Conservation (phyloP, 1,140 invertebrate species). For the Steinernema khuongi region DNA sequence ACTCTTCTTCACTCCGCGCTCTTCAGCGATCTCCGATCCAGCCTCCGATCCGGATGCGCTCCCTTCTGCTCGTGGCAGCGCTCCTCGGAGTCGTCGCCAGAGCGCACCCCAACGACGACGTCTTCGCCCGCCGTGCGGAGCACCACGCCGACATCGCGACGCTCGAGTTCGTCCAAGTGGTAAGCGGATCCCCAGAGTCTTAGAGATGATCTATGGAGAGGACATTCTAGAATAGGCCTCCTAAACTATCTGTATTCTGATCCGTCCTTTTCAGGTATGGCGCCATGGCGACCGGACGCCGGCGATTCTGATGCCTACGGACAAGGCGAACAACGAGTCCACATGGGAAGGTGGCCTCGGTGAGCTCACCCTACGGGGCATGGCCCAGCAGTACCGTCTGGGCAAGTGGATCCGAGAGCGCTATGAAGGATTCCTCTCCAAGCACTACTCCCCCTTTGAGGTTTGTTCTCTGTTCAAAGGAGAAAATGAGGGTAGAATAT, state of each 20-base stretch:
- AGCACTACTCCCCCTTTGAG: conserved; percentile 47
- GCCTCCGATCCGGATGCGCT: conserved; percentile 17
- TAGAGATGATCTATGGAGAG: not conserved
- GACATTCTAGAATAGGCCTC: not conserved
- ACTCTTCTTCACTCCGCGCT: not conserved
- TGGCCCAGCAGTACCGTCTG: conserved; percentile 51
- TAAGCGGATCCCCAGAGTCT: conserved; percentile 19
- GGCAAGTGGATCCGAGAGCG: conserved; percentile 45
- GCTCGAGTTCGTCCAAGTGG: conserved; percentile 31
- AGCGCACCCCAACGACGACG: not conserved
- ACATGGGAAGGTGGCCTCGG: conserved; percentile 51
- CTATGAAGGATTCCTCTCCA: conserved; percentile 48
- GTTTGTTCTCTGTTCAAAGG: conserved; percentile 27
- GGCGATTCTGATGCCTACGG: conserved; percentile 40
- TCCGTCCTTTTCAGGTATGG: conserved; percentile 47
- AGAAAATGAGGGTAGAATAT: no score
- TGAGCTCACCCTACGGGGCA: conserved; percentile 44
- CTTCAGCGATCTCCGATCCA: conserved; percentile 4
- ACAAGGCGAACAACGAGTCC: conserved; percentile 35
- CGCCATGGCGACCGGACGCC: conserved; percentile 56
- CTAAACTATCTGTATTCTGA: not conserved
- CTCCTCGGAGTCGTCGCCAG: not conserved
- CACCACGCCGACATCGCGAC: conserved; percentile 22
- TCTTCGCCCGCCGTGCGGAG: not conserved
- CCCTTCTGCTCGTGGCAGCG: conserved; percentile 16